Conservation (phyloP, 2,888 invertebrate species). For the Maniola hyperantus region DNA sequence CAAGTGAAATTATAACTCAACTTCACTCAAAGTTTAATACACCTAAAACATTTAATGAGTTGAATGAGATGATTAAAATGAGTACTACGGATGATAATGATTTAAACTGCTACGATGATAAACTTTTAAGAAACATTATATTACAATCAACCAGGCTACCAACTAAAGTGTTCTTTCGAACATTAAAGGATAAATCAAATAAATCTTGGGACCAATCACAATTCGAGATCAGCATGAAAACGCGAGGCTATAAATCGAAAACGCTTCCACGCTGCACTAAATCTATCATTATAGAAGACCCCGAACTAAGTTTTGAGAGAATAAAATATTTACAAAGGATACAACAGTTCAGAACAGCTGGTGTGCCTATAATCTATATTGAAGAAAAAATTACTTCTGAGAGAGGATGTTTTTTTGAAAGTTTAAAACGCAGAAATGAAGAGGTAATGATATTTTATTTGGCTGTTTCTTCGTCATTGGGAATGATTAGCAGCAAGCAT, state of each 20-base stretch:
- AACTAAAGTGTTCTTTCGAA: background rate
- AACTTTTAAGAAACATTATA: slow-evolving; percentile 7
- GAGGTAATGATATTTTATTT: background rate
- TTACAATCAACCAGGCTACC: background rate
- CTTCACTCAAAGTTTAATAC: background rate
- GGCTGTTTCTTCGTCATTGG: slow-evolving; percentile 14
- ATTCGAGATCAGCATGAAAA: background rate
- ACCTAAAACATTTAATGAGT: slow-evolving; percentile 7
- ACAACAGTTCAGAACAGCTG: slow-evolving; percentile 36
- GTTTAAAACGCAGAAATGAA: background rate
- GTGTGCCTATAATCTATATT: slow-evolving; percentile 24
- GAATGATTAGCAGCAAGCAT: slow-evolving; percentile 12
- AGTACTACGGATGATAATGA: background rate
- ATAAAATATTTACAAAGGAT: slow-evolving; percentile 44
- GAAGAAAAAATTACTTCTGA: slow-evolving; percentile 5
- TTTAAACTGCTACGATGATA: background rate
- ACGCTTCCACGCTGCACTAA: slow-evolving; percentile 38
- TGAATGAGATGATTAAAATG: background rate
- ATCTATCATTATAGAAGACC: slow-evolving; percentile 43
- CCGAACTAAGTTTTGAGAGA: slow-evolving; percentile 36
- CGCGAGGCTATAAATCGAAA: slow-evolving; percentile 42
- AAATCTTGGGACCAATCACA: background rate
- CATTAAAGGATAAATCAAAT: background rate
- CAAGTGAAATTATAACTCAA: background rate
- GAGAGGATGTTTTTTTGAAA: background rate